phyloP scores from a whole-genome alignment of 1,140 invertebrate species.

The silkworm (Bombyx mori) region DNA sequence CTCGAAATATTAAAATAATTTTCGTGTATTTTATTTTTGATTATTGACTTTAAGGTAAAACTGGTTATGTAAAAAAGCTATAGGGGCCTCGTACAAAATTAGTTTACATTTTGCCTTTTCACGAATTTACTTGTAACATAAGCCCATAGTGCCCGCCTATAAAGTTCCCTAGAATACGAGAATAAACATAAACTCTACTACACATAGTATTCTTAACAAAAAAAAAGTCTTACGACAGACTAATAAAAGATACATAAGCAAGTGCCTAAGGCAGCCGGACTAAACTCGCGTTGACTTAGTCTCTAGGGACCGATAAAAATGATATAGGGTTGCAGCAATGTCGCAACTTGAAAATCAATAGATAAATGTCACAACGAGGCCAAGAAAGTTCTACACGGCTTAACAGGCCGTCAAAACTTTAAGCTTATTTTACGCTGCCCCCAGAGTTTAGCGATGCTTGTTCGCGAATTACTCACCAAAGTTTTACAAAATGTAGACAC shows the following conservation, averaged over 20 bases:
- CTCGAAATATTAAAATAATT: too few relatives aligned
- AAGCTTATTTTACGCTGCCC: not conserved
- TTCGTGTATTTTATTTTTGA: too few relatives aligned
- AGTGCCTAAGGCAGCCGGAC: conserved; percentile 39
- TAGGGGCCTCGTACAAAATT: too few relatives aligned
- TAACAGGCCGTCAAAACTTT: conserved; percentile 1
- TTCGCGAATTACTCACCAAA: not conserved
- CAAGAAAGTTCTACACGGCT: conserved; percentile 8
- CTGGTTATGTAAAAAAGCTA: too few relatives aligned
- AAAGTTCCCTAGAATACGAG: too few relatives aligned
- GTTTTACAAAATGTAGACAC: too few relatives aligned
- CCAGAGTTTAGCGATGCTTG: not conserved
- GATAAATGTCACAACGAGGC: conserved; percentile 45
- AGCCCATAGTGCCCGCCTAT: too few relatives aligned
- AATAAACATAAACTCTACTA: too few relatives aligned
- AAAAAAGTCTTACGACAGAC: conserved; percentile 33
- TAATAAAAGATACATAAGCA: conserved; percentile 54
- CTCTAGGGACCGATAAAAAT: conserved; percentile 52
- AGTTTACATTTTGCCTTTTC: too few relatives aligned
- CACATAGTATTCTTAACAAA: too few relatives aligned
- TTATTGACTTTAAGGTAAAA: too few relatives aligned
- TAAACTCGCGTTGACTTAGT: conserved; percentile 21
- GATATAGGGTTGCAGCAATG: conserved; percentile 40
- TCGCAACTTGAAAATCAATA: conserved; percentile 44
- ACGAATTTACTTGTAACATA: too few relatives aligned